Evolutionary conservation across 2,797 vertebrate genomes (phyloP).

Genomic region (Arrhamphus sclerolepis): DNA sequence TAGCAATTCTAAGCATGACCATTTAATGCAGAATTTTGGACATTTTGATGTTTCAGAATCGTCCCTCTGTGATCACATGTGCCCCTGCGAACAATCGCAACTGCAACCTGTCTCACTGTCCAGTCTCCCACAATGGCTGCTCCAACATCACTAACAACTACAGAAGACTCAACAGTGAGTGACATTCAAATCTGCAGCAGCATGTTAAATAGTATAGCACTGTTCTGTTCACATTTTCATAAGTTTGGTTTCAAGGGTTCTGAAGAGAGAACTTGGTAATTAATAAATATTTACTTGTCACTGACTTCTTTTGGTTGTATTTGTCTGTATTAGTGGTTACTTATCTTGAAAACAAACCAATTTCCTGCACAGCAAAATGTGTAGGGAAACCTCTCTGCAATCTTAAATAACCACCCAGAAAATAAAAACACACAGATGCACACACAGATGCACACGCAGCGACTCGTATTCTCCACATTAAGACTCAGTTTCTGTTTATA

Average conservation of each 20-base stretch:
- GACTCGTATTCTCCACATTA: constrained; percentile 38
- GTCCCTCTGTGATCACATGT: constrained; percentile 96
- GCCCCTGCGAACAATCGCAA: constrained; percentile 94
- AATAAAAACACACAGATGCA: too few species aligned
- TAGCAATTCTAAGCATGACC: not conserved
- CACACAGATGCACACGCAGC: too few species aligned
- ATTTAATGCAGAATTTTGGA: constrained; percentile 1
- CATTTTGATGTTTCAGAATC: constrained; percentile 84
- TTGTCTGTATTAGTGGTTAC: too few species aligned
- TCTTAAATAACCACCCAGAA: not conserved
- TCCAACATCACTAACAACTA: constrained; percentile 83
- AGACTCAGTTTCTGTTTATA: constrained; percentile 16
- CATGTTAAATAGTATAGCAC: not conserved
- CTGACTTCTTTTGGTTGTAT: too few species aligned
- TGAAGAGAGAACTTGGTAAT: too few species aligned
- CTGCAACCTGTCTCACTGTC: constrained; percentile 96
- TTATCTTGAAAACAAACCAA: too few species aligned
- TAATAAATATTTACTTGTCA: too few species aligned
- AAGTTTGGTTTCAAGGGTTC: not conserved
- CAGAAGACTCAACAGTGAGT: constrained; percentile 92
- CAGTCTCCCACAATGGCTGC: constrained; percentile 90
- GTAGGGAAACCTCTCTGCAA: too few species aligned
- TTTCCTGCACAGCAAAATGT: too few species aligned
- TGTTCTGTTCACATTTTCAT: not conserved
- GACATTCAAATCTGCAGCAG: constrained; percentile 2